Evolutionary conservation across 1,140 invertebrate genomes (phyloP), one percentile per base, ranked within the genome.

Genomic region (Lineus longissimus): DNA sequence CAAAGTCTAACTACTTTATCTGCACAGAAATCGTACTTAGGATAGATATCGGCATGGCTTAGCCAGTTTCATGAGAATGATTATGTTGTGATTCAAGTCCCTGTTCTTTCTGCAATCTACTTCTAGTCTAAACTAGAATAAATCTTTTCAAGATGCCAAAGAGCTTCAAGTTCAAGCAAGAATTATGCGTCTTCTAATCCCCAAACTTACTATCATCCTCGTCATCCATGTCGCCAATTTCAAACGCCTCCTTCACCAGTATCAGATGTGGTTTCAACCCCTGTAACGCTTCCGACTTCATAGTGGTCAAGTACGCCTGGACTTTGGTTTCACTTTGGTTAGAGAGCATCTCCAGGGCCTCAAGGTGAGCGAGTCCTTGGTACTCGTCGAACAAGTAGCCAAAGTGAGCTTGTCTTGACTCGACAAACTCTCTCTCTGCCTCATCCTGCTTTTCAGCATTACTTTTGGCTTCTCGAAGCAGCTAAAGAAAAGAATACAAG

Each of bases 341-440:
- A 0, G 92, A 94, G 1, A 95, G 77, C 85, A 95, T 92, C 82
- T 94, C 92, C 22, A 95, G 76, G 0, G 92, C 93, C 84, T 95
- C 93, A 51, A 93, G 82, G 77, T 94, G 91, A 4, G 93, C 90
- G 41, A 94, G 77, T 6, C 87, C 92, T 84, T 93, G 90, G 83
- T 88, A 89, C 81, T 94, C 90, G 83, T 94, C 92, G 82, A 95
- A 94, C 33, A 94, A 77, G 62, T 87, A 86, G 74, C 92, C 89
- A 81, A 92, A 93, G 76, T 91, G 88, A 13, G 88, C 83, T 72
- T 88, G 88, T 83, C 76, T 83, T 66, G 74, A 76, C 73, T 88
- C 84, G 56, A 87, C 71, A 54, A 61, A 65, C 59, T 78, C 70
- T 58, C 74, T 68, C 40, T 73, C 86, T n/a, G 84, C 51, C 63